Evolutionary conservation across 2,888 invertebrate genomes (phyloP), one percentile per base, ranked within the genome.

Genomic region (Cheilosia impressa): DNA sequence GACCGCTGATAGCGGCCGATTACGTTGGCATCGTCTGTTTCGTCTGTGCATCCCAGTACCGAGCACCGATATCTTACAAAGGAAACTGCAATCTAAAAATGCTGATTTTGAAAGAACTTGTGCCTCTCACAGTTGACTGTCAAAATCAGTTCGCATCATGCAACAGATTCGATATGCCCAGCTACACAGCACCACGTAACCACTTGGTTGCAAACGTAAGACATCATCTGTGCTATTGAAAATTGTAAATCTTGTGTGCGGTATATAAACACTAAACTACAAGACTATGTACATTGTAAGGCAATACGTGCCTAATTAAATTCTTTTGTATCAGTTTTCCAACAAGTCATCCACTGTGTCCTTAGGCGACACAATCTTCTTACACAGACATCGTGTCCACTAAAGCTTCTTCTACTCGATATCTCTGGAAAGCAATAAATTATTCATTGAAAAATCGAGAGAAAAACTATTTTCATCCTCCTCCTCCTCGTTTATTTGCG

Each of bases 351-450:
- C 22, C 22, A 52, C 52, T 63, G 63, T 27, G 45, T 1, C 41
- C 38, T 38, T 4, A 38, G 38, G 13, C n/a, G 19, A 47, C 53
- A 55, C 55, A 63, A 72, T 60, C 41, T 52, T 50, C 38, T 45
- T 57, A 15, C 22, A 50, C 65, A 27, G 60, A 50, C 22, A 34
- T 22, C 31, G 34, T 55, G n/a, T 24, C 53, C 62, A n/a, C 24
- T 24, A 58, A 31, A 63, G 62, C 38, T 13, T 43, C 24, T 52
- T 62, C 34, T 22, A 34, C 52, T 52, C 34, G 45, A 77, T 68
- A 53, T 62, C 65, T 22, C 47, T 52, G 41, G 27, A 53, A 69
- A 43, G 38, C 50, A 76, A 76, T 77, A 53, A 77, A 77, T 77
- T 77, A 77, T 77, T 77, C 69, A 77, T 77, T 50, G 24, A 45